Percentiles rank a stretch among this genome's conserved stretches.
Conservation (phyloP, 2,797 vertebrate species). For the Melanotaenia nigrans region DNA sequence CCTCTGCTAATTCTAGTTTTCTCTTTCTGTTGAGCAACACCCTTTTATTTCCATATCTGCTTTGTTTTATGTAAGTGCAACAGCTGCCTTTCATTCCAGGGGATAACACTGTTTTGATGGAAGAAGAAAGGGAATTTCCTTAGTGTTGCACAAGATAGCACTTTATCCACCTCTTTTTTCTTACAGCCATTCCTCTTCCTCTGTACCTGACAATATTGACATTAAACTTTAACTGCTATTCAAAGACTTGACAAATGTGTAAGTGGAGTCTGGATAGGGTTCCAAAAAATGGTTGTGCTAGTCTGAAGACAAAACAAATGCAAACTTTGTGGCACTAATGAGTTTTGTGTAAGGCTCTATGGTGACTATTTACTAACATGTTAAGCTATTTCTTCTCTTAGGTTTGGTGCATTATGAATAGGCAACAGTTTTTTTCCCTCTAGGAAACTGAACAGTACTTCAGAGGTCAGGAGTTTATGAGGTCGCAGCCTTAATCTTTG, state of each 20-base stretch:
- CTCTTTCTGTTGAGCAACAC: slow-evolving; percentile 14
- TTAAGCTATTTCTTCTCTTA: slow-evolving; percentile 23
- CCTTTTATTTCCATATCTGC: slow-evolving; percentile 52
- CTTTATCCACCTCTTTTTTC: slow-evolving; percentile 42
- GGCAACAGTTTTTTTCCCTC: slow-evolving; percentile 10
- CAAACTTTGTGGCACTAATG: slow-evolving; percentile 17
- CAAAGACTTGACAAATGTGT: slow-evolving; percentile 59
- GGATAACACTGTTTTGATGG: slow-evolving; percentile 67
- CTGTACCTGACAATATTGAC: slow-evolving; percentile 75
- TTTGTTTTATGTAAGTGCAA: slow-evolving; percentile 37
- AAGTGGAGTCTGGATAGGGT: slow-evolving; percentile 49
- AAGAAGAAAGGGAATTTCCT: slow-evolving; percentile 73
- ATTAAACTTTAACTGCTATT: slow-evolving; percentile 64
- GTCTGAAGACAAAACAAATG: slow-evolving; percentile 23
- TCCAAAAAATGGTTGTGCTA: slow-evolving; percentile 32
- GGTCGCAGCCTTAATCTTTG: slow-evolving; percentile 17
- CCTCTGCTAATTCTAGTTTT: slow-evolving; percentile 23
- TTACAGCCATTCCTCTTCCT: slow-evolving; percentile 35
- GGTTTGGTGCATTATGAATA: slow-evolving; percentile 24
- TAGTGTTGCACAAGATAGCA: slow-evolving; percentile 63
- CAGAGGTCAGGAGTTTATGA: slow-evolving; percentile 29
- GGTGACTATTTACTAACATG: slow-evolving; percentile 1
- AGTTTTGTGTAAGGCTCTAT: slow-evolving; percentile 21
- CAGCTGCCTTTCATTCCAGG: slow-evolving; percentile 55
- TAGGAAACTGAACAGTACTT: slow-evolving; percentile 12